Percentiles rank a stretch among this genome's conserved stretches.
Conservation (phyloP, 2,113 vertebrate species). For the Rhizomys pruinosus region DNA sequence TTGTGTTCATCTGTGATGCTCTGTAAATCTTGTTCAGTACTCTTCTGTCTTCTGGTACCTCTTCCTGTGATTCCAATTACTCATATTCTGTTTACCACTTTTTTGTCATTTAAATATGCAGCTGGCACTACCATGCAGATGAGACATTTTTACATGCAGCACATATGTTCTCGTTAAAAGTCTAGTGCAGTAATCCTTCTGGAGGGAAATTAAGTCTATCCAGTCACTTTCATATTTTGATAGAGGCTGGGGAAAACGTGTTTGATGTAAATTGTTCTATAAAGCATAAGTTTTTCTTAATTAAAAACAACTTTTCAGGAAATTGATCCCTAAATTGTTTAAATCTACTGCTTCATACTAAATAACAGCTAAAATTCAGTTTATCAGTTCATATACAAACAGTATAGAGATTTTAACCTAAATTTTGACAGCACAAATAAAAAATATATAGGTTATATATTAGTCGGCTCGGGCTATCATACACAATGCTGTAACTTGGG, state of each 20-base stretch:
- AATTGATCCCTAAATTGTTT: neutral
- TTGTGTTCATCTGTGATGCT: neutral
- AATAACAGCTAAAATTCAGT: neutral
- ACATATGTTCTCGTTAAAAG: neutral
- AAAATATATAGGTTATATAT: neutral
- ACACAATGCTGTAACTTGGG: rapidly evolving
- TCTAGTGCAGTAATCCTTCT: neutral
- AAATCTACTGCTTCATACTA: neutral
- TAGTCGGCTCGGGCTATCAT: neutral
- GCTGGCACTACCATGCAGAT: neutral
- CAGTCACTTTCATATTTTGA: neutral
- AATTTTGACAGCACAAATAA: neutral
- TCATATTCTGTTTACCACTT: neutral
- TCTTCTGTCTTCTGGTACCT: neutral
- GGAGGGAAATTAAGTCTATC: neutral
- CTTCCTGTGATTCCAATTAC: neutral
- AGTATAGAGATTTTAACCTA: neutral
- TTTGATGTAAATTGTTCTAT: neutral
- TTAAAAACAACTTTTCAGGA: neutral
- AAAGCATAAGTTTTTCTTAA: neutral
- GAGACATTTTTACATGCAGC: neutral
- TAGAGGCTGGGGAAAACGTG: neutral
- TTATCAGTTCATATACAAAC: neutral
- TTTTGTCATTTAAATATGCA: slow-evolving; percentile 33
- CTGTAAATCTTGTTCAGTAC: neutral